Evolutionary conservation across 2,888 invertebrate genomes (phyloP), one percentile per base, ranked within the genome.

Genomic region (Oeneis ivallda): DNA sequence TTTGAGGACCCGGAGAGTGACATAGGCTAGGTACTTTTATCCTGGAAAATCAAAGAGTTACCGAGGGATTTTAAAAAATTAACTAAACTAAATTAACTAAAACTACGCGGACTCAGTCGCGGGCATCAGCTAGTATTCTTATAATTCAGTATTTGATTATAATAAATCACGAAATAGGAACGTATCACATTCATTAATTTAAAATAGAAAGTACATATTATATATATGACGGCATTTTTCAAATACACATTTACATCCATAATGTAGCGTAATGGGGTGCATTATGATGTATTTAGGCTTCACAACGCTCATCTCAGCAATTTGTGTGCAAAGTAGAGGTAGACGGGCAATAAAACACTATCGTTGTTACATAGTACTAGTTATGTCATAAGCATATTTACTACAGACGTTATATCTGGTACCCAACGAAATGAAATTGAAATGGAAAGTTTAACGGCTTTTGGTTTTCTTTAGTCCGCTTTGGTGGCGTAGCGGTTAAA

Each of bases 241-340:
- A 11, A 15, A 11, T 41, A 34, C 13, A 50, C 50, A 60, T 60
- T 60, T 60, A 19, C 60, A 49, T 60, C 4, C 32, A 32, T 59
- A 45, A 59, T 34, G 15, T 59, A 26, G 49, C 39, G 50, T 60
- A 50, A 60, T 60, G 37, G 19, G 8, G 50, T 49, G 39, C 39
- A 34, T 60, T 60, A 60, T 37, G 39, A 50, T 39, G 47, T 49
- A 60, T 50, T 60, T 60, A 37, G 45, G 45, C 54, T 45, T 53
- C 54, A 53, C 49, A 62, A 62, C 62, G 13, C 15, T 53, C 53
- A 39, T 53, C 34, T 54, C 32, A 45, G 52, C 45, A 53, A 54
- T 62, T 62, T 62, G 53, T 43, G 52, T 62, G 62, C 62, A 62
- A 62, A 62, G 53, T 43, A 53, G 53, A 49, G 10, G 13, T 11